phyloP scores from a whole-genome alignment of 2,113 vertebrate species.

The Morone saxatilis region DNA sequence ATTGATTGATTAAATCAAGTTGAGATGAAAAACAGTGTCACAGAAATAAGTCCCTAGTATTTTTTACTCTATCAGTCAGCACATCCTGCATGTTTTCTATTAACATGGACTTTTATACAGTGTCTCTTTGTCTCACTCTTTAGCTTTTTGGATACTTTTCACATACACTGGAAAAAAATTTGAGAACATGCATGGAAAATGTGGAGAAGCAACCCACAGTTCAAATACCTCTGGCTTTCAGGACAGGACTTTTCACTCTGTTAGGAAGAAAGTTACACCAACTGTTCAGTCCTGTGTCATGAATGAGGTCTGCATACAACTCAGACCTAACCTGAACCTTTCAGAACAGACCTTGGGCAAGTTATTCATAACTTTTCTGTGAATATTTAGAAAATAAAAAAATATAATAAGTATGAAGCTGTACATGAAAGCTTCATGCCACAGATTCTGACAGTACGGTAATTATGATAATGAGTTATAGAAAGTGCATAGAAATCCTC shows the following conservation, averaged over 20 bases:
- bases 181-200: not conserved
- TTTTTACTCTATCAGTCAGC: not conserved
- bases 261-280: not conserved
- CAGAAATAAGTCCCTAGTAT: not conserved
- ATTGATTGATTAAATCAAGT: not conserved
- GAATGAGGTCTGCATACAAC: not conserved
- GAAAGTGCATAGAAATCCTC: not conserved
- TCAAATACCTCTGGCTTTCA: not conserved
- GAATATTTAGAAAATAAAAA: not conserved
- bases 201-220: not conserved
- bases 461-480: too few relatives aligned
- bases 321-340: not conserved
- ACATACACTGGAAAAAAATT: too few relatives aligned
- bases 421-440: not conserved
- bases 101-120: not conserved
- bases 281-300: not conserved
- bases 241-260: not conserved
- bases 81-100: not conserved
- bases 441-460: not conserved
- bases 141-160: not conserved
- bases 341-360: not conserved
- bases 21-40: not conserved
- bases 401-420: not conserved
- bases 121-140: not conserved
- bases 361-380: not conserved